Percentiles rank a stretch among this genome's conserved stretches.
These are phyloP conservation scores for Stictocephala bisonia DNA, from an alignment of 2,888 invertebrate species.

Conservation along the genomic window DNA sequence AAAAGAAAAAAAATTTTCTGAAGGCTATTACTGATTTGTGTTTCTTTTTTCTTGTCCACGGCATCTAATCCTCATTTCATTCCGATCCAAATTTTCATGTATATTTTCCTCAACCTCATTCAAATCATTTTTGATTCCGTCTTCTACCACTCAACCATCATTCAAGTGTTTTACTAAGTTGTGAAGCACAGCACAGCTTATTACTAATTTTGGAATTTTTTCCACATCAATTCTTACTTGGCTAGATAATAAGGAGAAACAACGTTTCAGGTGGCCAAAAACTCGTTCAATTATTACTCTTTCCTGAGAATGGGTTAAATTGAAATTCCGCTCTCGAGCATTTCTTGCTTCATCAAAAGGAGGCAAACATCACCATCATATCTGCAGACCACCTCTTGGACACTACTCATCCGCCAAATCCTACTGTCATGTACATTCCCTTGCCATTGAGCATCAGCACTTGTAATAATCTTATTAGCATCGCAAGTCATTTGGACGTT, in stretches of 20 bases:
- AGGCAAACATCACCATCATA: slow-evolving; percentile 23
- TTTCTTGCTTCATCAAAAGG: slow-evolving; percentile 19
- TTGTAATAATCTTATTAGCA: slow-evolving; percentile 11
- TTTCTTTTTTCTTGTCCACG: too few relatives aligned
- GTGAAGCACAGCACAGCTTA: too few relatives aligned
- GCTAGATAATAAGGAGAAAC: slow-evolving; percentile 11
- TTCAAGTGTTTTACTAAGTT: too few relatives aligned
- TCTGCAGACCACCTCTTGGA: slow-evolving; percentile 9
- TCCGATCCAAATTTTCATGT: too few relatives aligned
- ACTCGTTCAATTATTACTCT: slow-evolving; percentile 11
- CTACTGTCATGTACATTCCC: slow-evolving; percentile 22
- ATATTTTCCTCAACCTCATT: too few relatives aligned
- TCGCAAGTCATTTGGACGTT: slow-evolving; percentile 34
- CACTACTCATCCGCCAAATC: slow-evolving; percentile 20
- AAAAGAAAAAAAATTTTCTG: too few relatives aligned
- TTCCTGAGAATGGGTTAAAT: slow-evolving; percentile 32
- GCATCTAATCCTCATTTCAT: too few relatives aligned
- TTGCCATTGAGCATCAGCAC: slow-evolving; percentile 29
- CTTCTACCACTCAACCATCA: too few relatives aligned
- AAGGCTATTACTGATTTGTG: too few relatives aligned
- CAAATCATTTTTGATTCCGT: too few relatives aligned
- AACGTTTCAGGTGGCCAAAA: slow-evolving; percentile 20
- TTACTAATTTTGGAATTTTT: slow-evolving; percentile 19
- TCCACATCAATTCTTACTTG: slow-evolving; percentile 21
- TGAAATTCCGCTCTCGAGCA: not conserved